phyloP scores from a whole-genome alignment of 2,113 vertebrate genomes.

The Zosterops japonicus region DNA sequence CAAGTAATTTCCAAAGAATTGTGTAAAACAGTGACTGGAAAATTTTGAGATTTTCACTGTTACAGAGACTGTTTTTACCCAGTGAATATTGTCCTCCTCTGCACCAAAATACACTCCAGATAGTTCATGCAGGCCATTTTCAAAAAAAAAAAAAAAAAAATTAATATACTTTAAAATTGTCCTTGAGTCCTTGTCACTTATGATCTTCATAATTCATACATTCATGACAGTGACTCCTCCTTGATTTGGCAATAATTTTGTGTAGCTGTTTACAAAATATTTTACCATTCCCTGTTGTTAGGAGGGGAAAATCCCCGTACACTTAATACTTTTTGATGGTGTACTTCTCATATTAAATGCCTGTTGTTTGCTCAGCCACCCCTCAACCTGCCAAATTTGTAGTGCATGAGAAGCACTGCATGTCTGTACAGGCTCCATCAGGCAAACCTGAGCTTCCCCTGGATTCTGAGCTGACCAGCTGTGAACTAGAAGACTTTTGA shows the following conservation, averaged over 20 bases:
- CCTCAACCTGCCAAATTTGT: not conserved
- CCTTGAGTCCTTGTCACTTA: not conserved
- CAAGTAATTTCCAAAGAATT: slow-evolving; percentile 63
- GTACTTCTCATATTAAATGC: not conserved
- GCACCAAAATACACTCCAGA: not conserved
- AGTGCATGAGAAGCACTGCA: not conserved
- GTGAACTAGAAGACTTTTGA: slow-evolving; percentile 6
- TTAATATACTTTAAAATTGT: not conserved
- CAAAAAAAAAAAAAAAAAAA: not conserved
- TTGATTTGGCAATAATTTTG: not conserved
- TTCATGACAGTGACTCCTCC: not conserved
- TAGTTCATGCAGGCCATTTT: not conserved
- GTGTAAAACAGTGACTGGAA: slow-evolving; percentile 45
- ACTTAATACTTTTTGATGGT: not conserved
- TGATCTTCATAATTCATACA: not conserved
- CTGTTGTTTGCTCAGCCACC: not conserved
- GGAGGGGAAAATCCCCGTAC: not conserved
- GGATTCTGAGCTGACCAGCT: not conserved
- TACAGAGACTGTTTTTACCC: slow-evolving; percentile 16
- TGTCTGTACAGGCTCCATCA: not conserved
- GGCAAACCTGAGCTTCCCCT: not conserved
- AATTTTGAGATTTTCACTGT: slow-evolving; percentile 44
- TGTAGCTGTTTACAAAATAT: not conserved
- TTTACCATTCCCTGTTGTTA: not conserved
- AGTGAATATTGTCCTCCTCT: not conserved